These are phyloP conservation scores for Himalopsyche tibetana DNA, from an alignment of 2,888 invertebrate species.

Conservation along the genomic window DNA sequence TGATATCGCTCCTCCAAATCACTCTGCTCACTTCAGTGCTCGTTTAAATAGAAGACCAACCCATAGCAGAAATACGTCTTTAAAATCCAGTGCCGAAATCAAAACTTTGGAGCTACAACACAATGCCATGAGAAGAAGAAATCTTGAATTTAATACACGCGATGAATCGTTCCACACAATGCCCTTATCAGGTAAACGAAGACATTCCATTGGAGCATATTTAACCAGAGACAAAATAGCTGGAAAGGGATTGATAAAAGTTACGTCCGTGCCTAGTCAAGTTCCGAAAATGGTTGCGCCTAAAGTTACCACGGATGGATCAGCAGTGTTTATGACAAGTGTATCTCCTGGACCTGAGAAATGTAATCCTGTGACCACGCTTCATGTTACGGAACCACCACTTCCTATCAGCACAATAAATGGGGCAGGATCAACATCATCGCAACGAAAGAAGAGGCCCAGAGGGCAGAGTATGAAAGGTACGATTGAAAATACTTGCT, in stretches of 20 bases:
- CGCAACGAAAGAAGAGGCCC: conserved; percentile 64
- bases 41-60: conserved; percentile 65
- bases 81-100: conserved; percentile 57
- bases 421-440: conserved; percentile 7
- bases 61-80: conserved; percentile 60
- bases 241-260: conserved; percentile 66
- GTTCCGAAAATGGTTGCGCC: conserved; percentile 78
- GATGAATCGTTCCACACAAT: conserved; percentile 81
- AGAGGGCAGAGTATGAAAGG: conserved; percentile 63
- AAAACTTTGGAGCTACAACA: conserved; percentile 63
- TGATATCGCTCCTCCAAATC: conserved; percentile 80
- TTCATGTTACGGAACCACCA: conserved; percentile 58
- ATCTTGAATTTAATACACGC: conserved; percentile 69
- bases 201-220: conserved; percentile 84
- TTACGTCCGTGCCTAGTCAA: conserved; percentile 76
- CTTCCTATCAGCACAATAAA: conserved; percentile 66
- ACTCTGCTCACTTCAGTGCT: conserved; percentile 69
- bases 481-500: conserved; percentile 18
- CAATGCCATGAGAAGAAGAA: conserved; percentile 65
- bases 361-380: conserved; percentile 60
- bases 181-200: conserved; percentile 74
- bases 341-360: conserved; percentile 14
- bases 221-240: conserved; percentile 72
- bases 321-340: conserved; percentile 66
- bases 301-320: conserved; percentile 69